A percentile compares a stretch with the other conserved stretches of the same genome.
phyloP scores from a whole-genome alignment of 2,888 invertebrate genomes.

The Melanostoma scalare region DNA sequence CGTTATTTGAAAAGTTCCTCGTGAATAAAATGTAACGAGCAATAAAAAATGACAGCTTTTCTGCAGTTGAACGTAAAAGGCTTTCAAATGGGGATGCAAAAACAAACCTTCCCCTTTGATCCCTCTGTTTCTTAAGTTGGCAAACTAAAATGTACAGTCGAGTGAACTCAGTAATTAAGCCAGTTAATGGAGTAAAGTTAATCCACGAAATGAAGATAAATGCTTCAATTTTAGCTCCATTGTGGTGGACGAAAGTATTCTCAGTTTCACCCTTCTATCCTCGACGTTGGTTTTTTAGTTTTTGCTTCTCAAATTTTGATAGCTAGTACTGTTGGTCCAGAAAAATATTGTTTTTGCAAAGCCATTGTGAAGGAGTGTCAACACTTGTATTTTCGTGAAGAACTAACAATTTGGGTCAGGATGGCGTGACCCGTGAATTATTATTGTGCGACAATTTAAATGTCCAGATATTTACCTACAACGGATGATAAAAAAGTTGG shows the following conservation, averaged over 20 bases:
- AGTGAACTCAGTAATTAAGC: slow-evolving; percentile 20
- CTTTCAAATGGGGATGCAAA: slow-evolving; percentile 3
- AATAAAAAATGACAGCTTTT: background rate
- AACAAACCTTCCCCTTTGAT: background rate
- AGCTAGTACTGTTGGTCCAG: background rate
- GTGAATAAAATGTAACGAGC: background rate
- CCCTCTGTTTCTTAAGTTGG: background rate
- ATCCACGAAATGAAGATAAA: slow-evolving; percentile 28
- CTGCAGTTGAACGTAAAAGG: background rate
- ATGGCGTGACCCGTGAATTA: slow-evolving; percentile 18
- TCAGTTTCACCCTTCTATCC: no score
- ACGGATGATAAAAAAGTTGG: no score
- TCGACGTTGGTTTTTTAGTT: no score
- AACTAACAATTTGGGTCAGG: background rate
- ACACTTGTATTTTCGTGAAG: no score
- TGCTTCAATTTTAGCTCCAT: slow-evolving; percentile 10
- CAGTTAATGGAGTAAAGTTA: slow-evolving; percentile 28
- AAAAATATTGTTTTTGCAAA: background rate
- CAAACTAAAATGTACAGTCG: slow-evolving; percentile 2
- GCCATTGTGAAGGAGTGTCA: no score
- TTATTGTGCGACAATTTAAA: slow-evolving; percentile 23
- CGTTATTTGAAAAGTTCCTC: no score
- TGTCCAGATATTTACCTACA: background rate
- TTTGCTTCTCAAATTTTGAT: no score
- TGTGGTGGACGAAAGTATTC: slow-evolving; percentile 10